A percentile compares a stretch with the other conserved stretches of the same genome.
phyloP scores from a whole-genome alignment of 2,113 vertebrate species.

The Uria aalge region DNA sequence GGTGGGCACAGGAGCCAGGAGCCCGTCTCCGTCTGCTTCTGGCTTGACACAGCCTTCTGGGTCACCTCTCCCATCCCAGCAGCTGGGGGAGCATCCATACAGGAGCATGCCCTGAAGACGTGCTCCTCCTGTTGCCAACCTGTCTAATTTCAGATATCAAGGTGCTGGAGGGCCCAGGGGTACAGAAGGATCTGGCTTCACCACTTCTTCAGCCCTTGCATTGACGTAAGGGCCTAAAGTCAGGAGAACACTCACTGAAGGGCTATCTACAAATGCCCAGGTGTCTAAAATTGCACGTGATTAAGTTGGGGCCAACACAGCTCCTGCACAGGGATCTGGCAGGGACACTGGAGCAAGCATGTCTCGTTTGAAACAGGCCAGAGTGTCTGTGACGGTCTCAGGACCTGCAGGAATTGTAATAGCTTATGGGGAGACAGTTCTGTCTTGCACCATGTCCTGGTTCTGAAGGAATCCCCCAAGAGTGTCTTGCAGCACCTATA shows the following conservation, averaged over 20 bases:
- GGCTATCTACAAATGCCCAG: not conserved
- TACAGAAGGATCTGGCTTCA: not conserved
- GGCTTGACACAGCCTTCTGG: not conserved
- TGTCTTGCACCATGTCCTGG: not conserved
- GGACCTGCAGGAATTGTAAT: not conserved
- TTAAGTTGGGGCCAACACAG: not conserved
- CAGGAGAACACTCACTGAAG: not conserved
- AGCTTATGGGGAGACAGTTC: not conserved
- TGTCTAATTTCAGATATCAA: not conserved
- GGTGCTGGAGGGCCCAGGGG: not conserved
- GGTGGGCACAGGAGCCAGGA: not conserved
- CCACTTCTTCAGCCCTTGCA: not conserved
- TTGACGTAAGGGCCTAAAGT: not conserved
- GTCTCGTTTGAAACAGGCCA: rapidly evolving
- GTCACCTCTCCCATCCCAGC: not conserved
- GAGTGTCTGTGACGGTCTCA: not conserved
- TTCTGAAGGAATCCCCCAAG: not conserved
- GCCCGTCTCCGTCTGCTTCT: not conserved
- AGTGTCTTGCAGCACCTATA: not conserved
- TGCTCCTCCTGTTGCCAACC: not conserved
- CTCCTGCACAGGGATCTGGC: not conserved
- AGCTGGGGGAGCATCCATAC: not conserved
- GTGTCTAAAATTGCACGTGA: not conserved
- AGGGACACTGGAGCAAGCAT: not conserved
- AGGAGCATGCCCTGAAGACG: not conserved